Percentiles rank a stretch among this genome's conserved stretches.
phyloP scores from a whole-genome alignment of 2,888 invertebrate species.

The Drosophila pegasa region DNA sequence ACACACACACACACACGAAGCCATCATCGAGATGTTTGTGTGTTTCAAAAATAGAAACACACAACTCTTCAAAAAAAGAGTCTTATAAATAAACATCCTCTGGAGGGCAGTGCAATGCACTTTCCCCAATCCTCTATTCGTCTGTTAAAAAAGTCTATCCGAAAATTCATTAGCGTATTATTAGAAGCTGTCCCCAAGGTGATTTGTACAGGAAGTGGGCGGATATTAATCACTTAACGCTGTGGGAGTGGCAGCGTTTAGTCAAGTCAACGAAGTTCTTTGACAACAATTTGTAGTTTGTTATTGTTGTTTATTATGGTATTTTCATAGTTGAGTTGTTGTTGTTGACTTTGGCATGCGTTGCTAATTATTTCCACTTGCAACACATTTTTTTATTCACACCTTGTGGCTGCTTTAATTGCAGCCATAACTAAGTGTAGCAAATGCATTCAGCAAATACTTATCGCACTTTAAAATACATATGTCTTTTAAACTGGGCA shows the following conservation, averaged over 20 bases:
- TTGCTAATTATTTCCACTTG: slow-evolving; percentile 36
- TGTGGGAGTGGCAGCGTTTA: not conserved
- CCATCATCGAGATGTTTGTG: slow-evolving; percentile 26
- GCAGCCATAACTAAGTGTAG: slow-evolving; percentile 42
- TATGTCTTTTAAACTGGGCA: slow-evolving; percentile 31
- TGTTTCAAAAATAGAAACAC: slow-evolving; percentile 61
- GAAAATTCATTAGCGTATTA: slow-evolving; percentile 47
- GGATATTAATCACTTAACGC: slow-evolving; percentile 1
- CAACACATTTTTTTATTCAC: slow-evolving; percentile 50
- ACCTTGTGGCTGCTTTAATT: slow-evolving; percentile 62
- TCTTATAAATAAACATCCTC: slow-evolving; percentile 46
- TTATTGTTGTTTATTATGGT: slow-evolving; percentile 19
- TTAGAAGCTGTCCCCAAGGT: slow-evolving; percentile 35
- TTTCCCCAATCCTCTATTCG: slow-evolving; percentile 34
- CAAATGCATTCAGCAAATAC: slow-evolving; percentile 55
- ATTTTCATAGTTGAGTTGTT: slow-evolving; percentile 52
- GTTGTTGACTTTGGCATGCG: slow-evolving; percentile 50
- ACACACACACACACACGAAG: slow-evolving; percentile 38
- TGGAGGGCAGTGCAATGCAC: slow-evolving; percentile 63
- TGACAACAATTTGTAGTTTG: slow-evolving; percentile 7
- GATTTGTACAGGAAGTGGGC: slow-evolving; percentile 47
- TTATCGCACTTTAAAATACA: slow-evolving; percentile 57
- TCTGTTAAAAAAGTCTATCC: slow-evolving; percentile 26
- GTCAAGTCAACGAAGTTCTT: not conserved
- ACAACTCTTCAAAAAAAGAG: slow-evolving; percentile 48